Base-by-base conservation (phyloP, 2,888 invertebrate species). In the Ceramica pisi region DNA sequence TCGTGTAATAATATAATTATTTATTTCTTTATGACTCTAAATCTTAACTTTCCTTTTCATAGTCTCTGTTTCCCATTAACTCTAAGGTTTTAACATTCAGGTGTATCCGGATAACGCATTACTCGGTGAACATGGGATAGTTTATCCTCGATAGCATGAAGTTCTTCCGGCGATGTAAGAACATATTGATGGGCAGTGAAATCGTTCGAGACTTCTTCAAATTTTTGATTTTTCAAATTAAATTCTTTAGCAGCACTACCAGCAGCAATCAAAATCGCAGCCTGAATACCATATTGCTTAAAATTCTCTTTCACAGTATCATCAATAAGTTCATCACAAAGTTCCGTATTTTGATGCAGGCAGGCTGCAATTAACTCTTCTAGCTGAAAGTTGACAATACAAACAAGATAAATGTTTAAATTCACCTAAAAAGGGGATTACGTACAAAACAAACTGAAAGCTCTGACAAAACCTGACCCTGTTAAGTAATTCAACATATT, bases 261-360 rank as follows among this genome's bases (percentile, higher is more conserved):
- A 26, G 57, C 38, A 41, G 38, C 38, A 4, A 26, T 6, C 16
- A 64, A 19, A 10, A 64, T 4, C 1, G 1, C 0, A 41, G 59
- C n/a, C 26, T 26, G 26, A 7, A 0, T 0, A 14, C 26, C 16
- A 59, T 3, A 57, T 57, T 56, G 12, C 4, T 26, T 9, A 1
- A 2, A 0, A 3, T 56, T 38, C 14, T 4, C 56, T 7, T 4
- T 4, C 4, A 57, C 16, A 7, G 26, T 41, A 0, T 41, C 14
- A 7, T 41, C 16, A 26, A 64, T 26, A 10, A 57, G 9, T 57
- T 16, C 1, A 26, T 64, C 26, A 38, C 64, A 63, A 3, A 14
- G 1, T 0, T 23, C 0, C 1, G 16, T 19, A 21, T 21, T 8
- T 0, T 23, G 21, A 12, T 14, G 2, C 6, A 14, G 0, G n/a